Conservation (phyloP, 2,113 vertebrate species). For the Thymallus thymallus region DNA sequence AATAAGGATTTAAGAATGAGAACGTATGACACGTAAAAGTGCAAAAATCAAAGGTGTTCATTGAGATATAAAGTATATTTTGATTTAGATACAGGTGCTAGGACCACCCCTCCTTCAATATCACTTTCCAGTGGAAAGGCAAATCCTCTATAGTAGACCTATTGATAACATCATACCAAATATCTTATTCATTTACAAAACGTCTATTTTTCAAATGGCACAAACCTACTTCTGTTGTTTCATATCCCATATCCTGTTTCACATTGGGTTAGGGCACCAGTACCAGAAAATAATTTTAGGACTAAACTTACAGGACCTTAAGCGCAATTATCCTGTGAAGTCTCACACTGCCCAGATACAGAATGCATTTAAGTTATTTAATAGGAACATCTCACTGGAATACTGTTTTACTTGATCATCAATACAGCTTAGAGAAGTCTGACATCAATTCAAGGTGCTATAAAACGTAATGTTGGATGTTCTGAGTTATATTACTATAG, state of each 20-base stretch:
- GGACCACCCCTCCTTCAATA: constrained; percentile 66
- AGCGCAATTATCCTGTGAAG: not conserved
- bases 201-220: too few relatives aligned
- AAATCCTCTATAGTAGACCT: not conserved
- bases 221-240: not conserved
- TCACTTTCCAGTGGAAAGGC: constrained; percentile 71
- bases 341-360: not conserved
- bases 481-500: too few relatives aligned
- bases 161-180: not conserved
- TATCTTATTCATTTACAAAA: too few relatives aligned
- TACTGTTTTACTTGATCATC: not conserved
- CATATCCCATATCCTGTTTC: not conserved
- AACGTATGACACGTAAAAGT: constrained; percentile 24
- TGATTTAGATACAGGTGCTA: constrained; percentile 23
- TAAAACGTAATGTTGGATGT: too few relatives aligned
- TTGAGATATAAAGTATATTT: not conserved
- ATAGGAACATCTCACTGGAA: not conserved
- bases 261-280: too few relatives aligned
- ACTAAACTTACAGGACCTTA: not conserved
- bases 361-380: too few relatives aligned
- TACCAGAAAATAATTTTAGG: not conserved
- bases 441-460: too few relatives aligned
- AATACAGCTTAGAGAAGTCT: too few relatives aligned
- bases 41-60: constrained; percentile 31
- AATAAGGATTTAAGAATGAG: constrained; percentile 25